Evolutionary conservation across 2,888 invertebrate genomes (phyloP), one percentile per base, ranked within the genome.

Genomic region (Corbicula japonica): DNA sequence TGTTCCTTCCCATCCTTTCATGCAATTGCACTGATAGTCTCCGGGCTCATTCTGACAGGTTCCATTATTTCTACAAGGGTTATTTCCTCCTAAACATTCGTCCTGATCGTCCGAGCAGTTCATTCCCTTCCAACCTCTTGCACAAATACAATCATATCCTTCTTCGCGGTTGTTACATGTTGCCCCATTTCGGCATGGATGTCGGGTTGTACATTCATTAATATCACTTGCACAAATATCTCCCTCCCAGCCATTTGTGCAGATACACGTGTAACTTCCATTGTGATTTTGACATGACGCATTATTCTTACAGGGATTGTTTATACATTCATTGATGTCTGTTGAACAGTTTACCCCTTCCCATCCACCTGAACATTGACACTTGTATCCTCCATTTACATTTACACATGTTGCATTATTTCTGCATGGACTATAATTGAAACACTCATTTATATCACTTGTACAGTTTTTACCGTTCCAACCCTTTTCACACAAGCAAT

Each of bases 221-320:
- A 72, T 50, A 18, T 80, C 80, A 21, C 32, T 44, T 8, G 75
- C 75, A 48, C 80, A 80, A 41, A 54, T 72, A 26, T 48, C 32
- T 8, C 80, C 80, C n/a, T 32, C 48, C 48, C 60, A 80, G 10
- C 75, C 80, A 3, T 28, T n/a, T n/a, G 21, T 15, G 44, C 80
- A 80, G 18, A 41, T 70, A 26, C 80, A 80, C 93, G 97, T 97
- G 94, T 97, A 98, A 74, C 95, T 95, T 18, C 82, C 82, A 34
- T 71, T 62, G 12, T 77, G 72, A 50, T 82, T 82, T 30, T 72
- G n/a, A 41, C 82, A 82, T 3, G 74, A 30, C 1, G 41, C 61
- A 6, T 68, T 63, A 26, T 66, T 62, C 32, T 52, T 34, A 60
- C 82, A 82, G 18, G 75, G 66, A 5, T 44, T 38, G 18, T 15